These are phyloP conservation scores for Caranx ignobilis DNA, from an alignment of 2,113 vertebrate genomes.

Conservation along the genomic window DNA sequence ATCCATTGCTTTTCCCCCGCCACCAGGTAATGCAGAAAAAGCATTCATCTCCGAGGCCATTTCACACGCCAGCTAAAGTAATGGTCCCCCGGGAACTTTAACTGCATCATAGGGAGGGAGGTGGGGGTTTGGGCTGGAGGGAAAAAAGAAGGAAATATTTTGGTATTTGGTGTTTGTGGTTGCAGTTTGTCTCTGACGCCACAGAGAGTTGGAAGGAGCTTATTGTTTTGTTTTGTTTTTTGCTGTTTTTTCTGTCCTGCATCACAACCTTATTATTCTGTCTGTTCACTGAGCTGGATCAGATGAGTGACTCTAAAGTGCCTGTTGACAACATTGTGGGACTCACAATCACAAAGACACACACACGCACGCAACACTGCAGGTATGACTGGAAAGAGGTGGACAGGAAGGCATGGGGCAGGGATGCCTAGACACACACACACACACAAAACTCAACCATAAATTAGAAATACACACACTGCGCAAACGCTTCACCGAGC, in stretches of 20 bases:
- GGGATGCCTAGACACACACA: conserved; percentile 9
- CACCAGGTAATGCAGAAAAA: conserved; percentile 78
- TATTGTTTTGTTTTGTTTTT: conserved; percentile 37
- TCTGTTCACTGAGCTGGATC: conserved; percentile 31
- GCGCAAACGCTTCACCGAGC: conserved; percentile 1
- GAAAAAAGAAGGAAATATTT: conserved; percentile 52
- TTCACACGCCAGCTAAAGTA: conserved; percentile 77
- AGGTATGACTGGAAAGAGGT: conserved; percentile 35
- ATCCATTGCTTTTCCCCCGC: conserved; percentile 68
- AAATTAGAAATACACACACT: not conserved
- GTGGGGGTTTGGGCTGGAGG: not conserved
- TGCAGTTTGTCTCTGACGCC: conserved; percentile 58
- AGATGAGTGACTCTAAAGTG: conserved; percentile 60
- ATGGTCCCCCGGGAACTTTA: conserved; percentile 75
- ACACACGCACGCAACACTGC: conserved; percentile 43
- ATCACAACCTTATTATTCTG: conserved; percentile 65
- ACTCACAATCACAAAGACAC: conserved; percentile 24
- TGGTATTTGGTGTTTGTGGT: conserved; percentile 46
- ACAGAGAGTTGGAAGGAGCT: conserved; percentile 42
- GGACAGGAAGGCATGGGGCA: not conserved
- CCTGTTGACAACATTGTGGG: conserved; percentile 18
- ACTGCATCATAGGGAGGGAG: conserved; percentile 60
- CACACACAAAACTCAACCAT: conserved; percentile 9
- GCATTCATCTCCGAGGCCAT: conserved; percentile 77
- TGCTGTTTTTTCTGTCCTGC: conserved; percentile 51